Base-by-base conservation (phyloP, 2,888 invertebrate genomes). In the Lasioglossum zephyrum region DNA sequence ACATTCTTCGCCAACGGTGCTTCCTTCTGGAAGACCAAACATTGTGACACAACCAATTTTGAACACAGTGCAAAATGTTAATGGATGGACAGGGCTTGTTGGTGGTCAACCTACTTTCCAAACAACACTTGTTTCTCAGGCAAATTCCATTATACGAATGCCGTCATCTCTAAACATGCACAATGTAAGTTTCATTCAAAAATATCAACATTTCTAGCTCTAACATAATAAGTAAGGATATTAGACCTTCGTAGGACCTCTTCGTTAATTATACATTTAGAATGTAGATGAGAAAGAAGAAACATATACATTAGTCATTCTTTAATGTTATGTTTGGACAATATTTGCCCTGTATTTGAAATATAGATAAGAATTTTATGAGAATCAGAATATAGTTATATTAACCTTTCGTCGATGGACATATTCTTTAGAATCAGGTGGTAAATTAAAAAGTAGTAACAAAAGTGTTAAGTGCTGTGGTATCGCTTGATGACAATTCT, bases 81-180 rank as follows among this genome's bases (percentile, higher is more conserved):
- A 95, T 83, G 95, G 95, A 26, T 95, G 95, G 95, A 92, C 95
- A 26, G 95, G 95, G 11, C 94, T 96, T n/a, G 95, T 95, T 70
- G 94, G 95, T 73, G 95, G 95, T 49, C 95, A 95, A 87, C 94
- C 95, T 41, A 93, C 95, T 36, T 95, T 95, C 89, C 95, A 95
- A 88, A 90, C 93, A 39, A 91, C 94, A 57, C 92, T 94, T 18
- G 93, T 92, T 44, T 93, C 94, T 26, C 93, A 94, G 85, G 89
- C 94, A 57, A 95, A 93, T 90, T 92, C 93, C 16, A 94, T 95
- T 66, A 94, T 95, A 84, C 93, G 95, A 83, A 95, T 95, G 94
- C 92, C 92, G 57, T 89, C 93, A 0, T 87, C 93, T 18, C 85
- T 95, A 66, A 94, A 92, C 79, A 94, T 95, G 93, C 95, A 95